A percentile compares a stretch with the other conserved stretches of the same genome.
Evolutionary conservation across 1,140 invertebrate species (phyloP).

Genomic region (Diorhabda sublineata): DNA sequence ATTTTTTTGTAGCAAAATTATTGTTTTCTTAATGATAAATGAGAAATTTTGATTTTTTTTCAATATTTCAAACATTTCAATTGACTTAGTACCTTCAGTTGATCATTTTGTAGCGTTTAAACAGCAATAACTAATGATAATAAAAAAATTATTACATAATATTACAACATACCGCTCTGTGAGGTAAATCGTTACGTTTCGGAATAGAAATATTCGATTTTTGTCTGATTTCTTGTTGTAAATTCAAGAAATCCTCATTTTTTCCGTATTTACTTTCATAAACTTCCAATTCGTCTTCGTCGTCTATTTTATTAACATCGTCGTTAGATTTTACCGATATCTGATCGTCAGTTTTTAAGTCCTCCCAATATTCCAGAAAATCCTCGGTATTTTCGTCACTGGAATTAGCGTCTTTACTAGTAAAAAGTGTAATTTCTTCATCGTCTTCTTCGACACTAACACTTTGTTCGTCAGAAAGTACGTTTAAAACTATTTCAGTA

Average conservation of each 20-base stretch:
- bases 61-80: no score
- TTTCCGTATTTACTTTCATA: conserved; percentile 43
- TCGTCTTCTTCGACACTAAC: conserved; percentile 20
- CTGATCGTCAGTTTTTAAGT: conserved; percentile 19
- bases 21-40: no score
- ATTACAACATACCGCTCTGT: conserved; percentile 43
- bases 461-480: neutral
- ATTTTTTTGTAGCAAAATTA: no score
- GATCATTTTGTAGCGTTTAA: no score
- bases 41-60: no score
- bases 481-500: conserved; percentile 14
- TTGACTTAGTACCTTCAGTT: no score
- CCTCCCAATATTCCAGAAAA: conserved; percentile 40
- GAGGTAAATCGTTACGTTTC: conserved; percentile 36
- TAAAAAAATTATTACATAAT: conserved; percentile 34
- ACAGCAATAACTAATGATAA: no score
- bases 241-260: conserved; percentile 38
- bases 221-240: conserved; percentile 36
- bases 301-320: conserved; percentile 15
- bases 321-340: conserved; percentile 16
- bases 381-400: conserved; percentile 22
- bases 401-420: conserved; percentile 11
- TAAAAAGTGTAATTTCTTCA: conserved; percentile 29
- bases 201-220: conserved; percentile 20
- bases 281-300: conserved; percentile 38